phyloP scores from a whole-genome alignment of 2,888 invertebrate species.

The Gortyna flavago region DNA sequence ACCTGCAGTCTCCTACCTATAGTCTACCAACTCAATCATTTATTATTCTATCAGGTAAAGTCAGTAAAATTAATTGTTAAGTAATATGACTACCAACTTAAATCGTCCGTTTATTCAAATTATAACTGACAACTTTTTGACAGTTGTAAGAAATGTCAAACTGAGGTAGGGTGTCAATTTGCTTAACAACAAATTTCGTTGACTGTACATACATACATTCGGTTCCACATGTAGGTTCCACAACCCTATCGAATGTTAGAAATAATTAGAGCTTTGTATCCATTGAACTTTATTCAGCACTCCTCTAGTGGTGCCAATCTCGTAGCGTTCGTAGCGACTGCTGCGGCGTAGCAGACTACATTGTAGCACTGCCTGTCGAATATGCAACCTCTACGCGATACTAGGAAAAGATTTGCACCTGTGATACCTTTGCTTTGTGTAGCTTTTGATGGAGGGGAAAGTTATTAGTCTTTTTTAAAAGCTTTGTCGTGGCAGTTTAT shows the following conservation, averaged over 20 bases:
- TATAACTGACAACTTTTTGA: no score
- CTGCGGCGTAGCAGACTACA: constrained; percentile 54
- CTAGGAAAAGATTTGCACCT: constrained; percentile 40
- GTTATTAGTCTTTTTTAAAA: not conserved
- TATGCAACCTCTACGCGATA: constrained; percentile 40
- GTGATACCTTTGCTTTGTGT: constrained; percentile 18
- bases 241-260: not conserved
- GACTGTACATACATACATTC: not conserved
- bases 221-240: not conserved
- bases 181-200: not conserved
- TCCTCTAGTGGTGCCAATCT: constrained; percentile 26
- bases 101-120: not conserved
- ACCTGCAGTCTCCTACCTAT: not conserved
- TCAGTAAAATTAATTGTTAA: not conserved
- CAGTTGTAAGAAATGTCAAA: not conserved
- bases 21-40: not conserved
- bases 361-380: constrained; percentile 59
- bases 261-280: constrained; percentile 6
- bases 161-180: not conserved
- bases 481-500: not conserved
- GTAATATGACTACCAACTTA: not conserved
- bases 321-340: constrained; percentile 60
- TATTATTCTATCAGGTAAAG: not conserved
- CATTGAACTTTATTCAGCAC: constrained; percentile 13
- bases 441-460: constrained; percentile 18